phyloP scores from a whole-genome alignment of 2,113 vertebrate genomes.

The Ia io region DNA sequence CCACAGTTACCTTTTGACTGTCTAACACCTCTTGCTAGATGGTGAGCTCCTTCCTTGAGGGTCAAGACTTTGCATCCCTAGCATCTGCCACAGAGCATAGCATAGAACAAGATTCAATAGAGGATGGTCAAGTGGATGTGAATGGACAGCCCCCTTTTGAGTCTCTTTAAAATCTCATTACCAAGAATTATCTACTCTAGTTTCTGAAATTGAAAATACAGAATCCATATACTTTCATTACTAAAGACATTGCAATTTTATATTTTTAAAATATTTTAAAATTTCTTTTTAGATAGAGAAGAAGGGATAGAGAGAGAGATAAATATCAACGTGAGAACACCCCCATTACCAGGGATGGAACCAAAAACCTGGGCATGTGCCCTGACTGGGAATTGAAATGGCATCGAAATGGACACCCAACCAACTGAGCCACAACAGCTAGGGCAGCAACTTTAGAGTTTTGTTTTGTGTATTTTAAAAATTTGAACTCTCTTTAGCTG shows the following conservation, averaged over 20 bases:
- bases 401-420: too few relatives aligned
- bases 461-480: background rate
- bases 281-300: too few relatives aligned
- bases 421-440: too few relatives aligned
- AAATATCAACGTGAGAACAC: too few relatives aligned
- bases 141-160: background rate
- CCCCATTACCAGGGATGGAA: too few relatives aligned
- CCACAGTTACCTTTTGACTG: background rate
- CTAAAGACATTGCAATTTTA: background rate
- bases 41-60: background rate
- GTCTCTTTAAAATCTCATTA: background rate
- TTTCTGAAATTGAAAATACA: background rate
- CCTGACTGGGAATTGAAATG: too few relatives aligned
- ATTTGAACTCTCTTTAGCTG: background rate
- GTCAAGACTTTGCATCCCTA: background rate
- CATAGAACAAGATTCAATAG: background rate
- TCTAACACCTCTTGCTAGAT: background rate
- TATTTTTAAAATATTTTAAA: too few relatives aligned
- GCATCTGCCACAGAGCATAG: background rate
- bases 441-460: background rate
- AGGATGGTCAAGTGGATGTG: background rate
- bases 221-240: background rate
- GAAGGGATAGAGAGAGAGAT: too few relatives aligned
- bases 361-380: too few relatives aligned
- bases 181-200: background rate